These are phyloP conservation scores for Drosophila bocqueti DNA, from an alignment of 1,140 invertebrate genomes.

Conservation along the genomic window DNA sequence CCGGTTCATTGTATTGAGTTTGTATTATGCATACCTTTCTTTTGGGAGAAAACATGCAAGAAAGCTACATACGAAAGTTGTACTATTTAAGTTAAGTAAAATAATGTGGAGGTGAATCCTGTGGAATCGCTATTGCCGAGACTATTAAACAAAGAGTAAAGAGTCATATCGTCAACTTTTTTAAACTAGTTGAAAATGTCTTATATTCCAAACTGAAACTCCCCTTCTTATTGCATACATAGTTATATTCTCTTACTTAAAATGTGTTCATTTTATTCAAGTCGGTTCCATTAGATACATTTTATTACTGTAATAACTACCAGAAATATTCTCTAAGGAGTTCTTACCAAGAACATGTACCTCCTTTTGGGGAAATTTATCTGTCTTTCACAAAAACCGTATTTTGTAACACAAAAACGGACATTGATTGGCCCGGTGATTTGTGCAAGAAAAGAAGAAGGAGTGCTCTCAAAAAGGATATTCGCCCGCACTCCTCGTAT, in stretches of 20 bases:
- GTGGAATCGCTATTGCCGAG: too few relatives aligned
- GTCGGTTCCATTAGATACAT: background rate
- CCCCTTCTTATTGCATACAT: background rate
- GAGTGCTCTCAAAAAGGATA: conserved; percentile 1
- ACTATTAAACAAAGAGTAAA: background rate
- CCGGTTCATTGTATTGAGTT: background rate
- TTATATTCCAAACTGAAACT: background rate
- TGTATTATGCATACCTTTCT: background rate
- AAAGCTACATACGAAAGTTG: too few relatives aligned
- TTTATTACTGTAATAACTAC: background rate
- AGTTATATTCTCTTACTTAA: background rate
- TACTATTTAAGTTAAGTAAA: too few relatives aligned
- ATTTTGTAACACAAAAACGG: background rate
- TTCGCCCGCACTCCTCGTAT: conserved; percentile 1
- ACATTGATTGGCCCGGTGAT: conserved; percentile 10
- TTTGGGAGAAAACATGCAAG: background rate
- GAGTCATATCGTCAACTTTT: background rate
- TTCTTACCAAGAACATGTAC: background rate
- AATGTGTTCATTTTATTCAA: background rate
- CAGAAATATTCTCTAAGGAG: background rate
- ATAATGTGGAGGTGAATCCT: too few relatives aligned
- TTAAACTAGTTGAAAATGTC: background rate
- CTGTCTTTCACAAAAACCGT: background rate
- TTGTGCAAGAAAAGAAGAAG: background rate
- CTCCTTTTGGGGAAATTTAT: background rate